Percentiles rank a stretch among this genome's conserved stretches.
These are phyloP conservation scores for Agriotes lineatus DNA, from an alignment of 2,888 invertebrate species.

Conservation along the genomic window DNA sequence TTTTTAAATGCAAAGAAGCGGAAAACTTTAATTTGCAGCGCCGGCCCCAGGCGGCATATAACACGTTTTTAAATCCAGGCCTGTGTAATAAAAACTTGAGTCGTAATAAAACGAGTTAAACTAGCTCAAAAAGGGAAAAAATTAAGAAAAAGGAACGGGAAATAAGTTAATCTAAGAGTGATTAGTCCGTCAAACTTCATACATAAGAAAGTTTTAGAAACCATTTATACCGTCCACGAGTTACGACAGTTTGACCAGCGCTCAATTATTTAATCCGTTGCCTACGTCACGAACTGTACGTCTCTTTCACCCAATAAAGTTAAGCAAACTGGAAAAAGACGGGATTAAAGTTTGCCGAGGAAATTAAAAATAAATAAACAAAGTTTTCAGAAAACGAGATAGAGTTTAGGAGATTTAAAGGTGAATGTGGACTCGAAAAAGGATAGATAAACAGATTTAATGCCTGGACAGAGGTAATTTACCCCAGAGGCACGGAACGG, in stretches of 20 bases:
- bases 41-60: neutral
- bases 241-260: constrained; percentile 60
- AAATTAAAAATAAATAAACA: constrained; percentile 55
- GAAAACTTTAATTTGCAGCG: neutral
- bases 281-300: constrained; percentile 38
- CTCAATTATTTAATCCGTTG: constrained; percentile 55
- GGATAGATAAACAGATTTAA: constrained; percentile 55
- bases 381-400: constrained; percentile 46
- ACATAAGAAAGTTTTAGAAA: constrained; percentile 57
- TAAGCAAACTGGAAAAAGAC: constrained; percentile 34
- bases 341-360: constrained; percentile 39
- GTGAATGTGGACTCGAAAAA: constrained; percentile 42
- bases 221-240: constrained; percentile 55
- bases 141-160: constrained; percentile 38
- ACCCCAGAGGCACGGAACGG: constrained; percentile 52
- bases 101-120: constrained; percentile 28
- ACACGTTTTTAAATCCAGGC: neutral
- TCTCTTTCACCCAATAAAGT: constrained; percentile 34
- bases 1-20: neutral
- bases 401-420: constrained; percentile 41
- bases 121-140: constrained; percentile 31
- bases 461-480: constrained; percentile 58
- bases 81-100: constrained; percentile 13
- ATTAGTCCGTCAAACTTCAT: constrained; percentile 59
- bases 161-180: constrained; percentile 58